Conservation (phyloP, 2,888 invertebrate genomes). For the Candidula unifasciata region DNA sequence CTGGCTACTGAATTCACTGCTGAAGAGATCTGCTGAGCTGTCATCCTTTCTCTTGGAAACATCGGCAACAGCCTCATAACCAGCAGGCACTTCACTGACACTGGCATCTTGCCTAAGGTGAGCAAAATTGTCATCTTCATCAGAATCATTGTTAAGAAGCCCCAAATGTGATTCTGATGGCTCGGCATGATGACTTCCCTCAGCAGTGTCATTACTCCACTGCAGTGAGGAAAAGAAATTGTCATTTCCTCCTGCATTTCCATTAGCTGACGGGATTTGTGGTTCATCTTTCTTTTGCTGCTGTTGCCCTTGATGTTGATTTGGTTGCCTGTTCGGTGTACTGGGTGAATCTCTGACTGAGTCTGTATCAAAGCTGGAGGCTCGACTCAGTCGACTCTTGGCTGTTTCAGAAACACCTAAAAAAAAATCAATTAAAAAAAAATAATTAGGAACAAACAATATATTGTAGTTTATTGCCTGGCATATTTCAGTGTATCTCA, state of each 20-base stretch:
- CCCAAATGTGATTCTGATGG: conserved; percentile 58
- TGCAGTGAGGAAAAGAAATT: conserved; percentile 67
- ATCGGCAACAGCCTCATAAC: conserved; percentile 44
- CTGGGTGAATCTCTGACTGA: conserved; percentile 59
- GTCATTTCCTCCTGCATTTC: conserved; percentile 43
- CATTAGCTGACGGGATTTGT: conserved; percentile 25
- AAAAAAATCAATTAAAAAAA: not conserved
- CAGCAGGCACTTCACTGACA: conserved; percentile 46
- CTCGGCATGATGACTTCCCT: not conserved
- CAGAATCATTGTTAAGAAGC: conserved; percentile 60
- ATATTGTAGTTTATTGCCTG: too few species aligned
- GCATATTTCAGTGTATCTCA: too few species aligned
- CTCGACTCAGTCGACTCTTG: conserved; percentile 62
- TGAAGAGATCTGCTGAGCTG: conserved; percentile 50
- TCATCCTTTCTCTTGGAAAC: not conserved
- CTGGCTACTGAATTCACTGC: conserved; percentile 45
- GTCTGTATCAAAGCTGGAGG: conserved; percentile 66
- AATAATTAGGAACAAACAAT: not conserved
- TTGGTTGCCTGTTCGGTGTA: conserved; percentile 44
- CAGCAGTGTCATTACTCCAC: conserved; percentile 60
- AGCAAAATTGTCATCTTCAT: conserved; percentile 71
- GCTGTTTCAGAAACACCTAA: conserved; percentile 71
- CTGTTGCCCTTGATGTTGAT: conserved; percentile 15
- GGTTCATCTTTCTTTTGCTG: conserved; percentile 32
- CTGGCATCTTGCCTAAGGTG: conserved; percentile 53